A percentile compares a stretch with the other conserved stretches of the same genome.
phyloP scores from a whole-genome alignment of 2,888 invertebrate genomes.

The Dryobota labecula region DNA sequence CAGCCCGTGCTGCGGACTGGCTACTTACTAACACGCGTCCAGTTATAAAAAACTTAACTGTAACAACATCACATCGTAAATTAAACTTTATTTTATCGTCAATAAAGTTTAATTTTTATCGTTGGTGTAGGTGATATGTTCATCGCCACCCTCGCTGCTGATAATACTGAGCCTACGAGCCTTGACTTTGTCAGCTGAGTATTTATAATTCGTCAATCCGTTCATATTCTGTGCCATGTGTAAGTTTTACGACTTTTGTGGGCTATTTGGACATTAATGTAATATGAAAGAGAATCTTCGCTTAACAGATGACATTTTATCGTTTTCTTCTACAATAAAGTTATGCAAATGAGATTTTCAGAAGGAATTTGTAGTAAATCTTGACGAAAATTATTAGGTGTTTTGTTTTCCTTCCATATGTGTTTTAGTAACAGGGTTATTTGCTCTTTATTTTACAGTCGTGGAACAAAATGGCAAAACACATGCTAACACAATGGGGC shows the following conservation, averaged over 20 bases:
- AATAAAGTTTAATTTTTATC: conserved; percentile 72
- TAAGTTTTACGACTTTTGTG: conserved; percentile 65
- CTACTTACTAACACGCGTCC: conserved; percentile 69
- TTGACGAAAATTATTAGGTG: conserved; percentile 41
- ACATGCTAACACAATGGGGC: conserved; percentile 69
- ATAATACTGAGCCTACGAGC: conserved; percentile 72
- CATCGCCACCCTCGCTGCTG: conserved; percentile 65
- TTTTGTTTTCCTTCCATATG: conserved; percentile 40
- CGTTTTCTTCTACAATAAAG: conserved; percentile 44
- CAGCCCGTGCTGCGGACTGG: conserved; percentile 77
- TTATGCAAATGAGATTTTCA: conserved; percentile 54
- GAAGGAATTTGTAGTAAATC: conserved; percentile 43
- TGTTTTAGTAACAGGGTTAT: conserved; percentile 34
- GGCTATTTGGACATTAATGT: conserved; percentile 59
- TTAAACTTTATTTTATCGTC: conserved; percentile 72
- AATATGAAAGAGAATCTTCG: conserved; percentile 55
- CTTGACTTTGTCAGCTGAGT: conserved; percentile 81
- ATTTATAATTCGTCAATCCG: conserved; percentile 78
- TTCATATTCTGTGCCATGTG: conserved; percentile 62
- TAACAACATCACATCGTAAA: conserved; percentile 64
- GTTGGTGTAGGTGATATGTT: conserved; percentile 64
- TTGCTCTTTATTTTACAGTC: conserved; percentile 29
- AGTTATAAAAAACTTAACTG: conserved; percentile 69
- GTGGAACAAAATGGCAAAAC: conserved; percentile 54
- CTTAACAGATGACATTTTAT: conserved; percentile 57